A percentile compares a stretch with the other conserved stretches of the same genome.
These are phyloP conservation scores for Cantharis rustica DNA, from an alignment of 2,888 invertebrate species.

Conservation along the genomic window DNA sequence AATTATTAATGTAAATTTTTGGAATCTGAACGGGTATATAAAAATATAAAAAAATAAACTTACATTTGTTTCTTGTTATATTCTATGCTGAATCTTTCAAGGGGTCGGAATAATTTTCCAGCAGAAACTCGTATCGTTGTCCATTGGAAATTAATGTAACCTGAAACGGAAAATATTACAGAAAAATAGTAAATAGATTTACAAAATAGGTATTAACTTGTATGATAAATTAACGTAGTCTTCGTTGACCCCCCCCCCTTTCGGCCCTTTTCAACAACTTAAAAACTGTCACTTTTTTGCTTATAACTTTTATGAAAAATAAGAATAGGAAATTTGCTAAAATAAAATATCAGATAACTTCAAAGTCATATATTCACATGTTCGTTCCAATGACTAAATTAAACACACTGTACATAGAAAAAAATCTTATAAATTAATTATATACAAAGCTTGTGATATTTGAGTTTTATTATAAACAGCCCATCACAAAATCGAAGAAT, in stretches of 20 bases:
- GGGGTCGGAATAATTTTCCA: not conserved
- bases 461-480: constrained; percentile 15
- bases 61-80: no score
- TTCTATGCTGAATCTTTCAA: not conserved
- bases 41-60: not conserved
- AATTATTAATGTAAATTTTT: no score
- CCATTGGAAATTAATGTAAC: not conserved
- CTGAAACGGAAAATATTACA: not conserved
- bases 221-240: not conserved
- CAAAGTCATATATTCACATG: constrained; percentile 58
- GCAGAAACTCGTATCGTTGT: not conserved
- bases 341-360: constrained; percentile 44
- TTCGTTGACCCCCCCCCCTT: not conserved
- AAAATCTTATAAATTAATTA: constrained; percentile 50
- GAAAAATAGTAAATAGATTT: not conserved
- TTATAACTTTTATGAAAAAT: not conserved
- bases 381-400: constrained; percentile 57
- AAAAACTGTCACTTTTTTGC: not conserved
- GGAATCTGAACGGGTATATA: no score
- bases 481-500: constrained; percentile 39
- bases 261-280: not conserved
- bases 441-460: constrained; percentile 53
- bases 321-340: not conserved
- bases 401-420: constrained; percentile 58
- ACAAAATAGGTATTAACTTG: not conserved